Conservation (phyloP, 2,113 vertebrate genomes). For the Gavialis gangeticus region DNA sequence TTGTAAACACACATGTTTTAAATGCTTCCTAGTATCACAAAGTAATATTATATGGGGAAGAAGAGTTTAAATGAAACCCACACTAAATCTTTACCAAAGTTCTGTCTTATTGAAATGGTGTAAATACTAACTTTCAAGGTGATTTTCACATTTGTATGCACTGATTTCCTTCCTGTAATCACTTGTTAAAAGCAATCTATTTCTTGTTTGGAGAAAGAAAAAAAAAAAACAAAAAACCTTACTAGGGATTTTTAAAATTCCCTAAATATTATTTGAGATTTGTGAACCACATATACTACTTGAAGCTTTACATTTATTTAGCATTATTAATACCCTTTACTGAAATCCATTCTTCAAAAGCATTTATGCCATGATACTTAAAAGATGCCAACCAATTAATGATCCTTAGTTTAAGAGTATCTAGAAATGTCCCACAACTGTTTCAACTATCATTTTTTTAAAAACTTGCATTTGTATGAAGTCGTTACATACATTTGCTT, state of each 20-base stretch:
- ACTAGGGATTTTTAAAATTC: neutral
- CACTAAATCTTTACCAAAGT: neutral
- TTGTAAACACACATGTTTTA: neutral
- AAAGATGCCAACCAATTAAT: neutral
- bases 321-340: neutral
- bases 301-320: neutral
- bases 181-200: neutral
- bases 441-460: neutral
- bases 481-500: no score
- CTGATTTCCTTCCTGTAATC: neutral
- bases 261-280: neutral
- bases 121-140: neutral
- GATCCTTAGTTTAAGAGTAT: neutral
- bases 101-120: neutral
- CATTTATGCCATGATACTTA: fast-evolving
- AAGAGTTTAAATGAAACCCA: neutral
- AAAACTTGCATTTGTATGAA: neutral
- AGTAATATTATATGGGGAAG: neutral
- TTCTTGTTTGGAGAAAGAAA: no score
- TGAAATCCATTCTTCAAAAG: neutral
- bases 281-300: neutral
- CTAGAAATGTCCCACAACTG: neutral
- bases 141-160: fast-evolving
- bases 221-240: no score
- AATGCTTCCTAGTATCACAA: neutral